These are phyloP conservation scores for Coptotermes formosanus DNA, from an alignment of 1,140 invertebrate genomes.

Conservation along the genomic window DNA sequence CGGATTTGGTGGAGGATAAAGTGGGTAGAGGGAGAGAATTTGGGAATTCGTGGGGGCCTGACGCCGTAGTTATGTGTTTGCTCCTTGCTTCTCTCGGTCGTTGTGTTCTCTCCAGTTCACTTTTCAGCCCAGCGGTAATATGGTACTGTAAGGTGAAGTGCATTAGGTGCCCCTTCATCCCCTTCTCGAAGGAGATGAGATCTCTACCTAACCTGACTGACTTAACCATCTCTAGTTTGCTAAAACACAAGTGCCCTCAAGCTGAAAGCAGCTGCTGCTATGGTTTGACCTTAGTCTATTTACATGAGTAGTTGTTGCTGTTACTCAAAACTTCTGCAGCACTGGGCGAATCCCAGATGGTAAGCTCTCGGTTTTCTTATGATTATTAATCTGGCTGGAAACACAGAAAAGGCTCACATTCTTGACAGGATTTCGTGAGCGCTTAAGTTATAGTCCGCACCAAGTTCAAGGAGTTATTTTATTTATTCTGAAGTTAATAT, in stretches of 20 bases:
- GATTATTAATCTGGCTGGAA: too few relatives aligned
- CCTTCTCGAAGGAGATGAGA: constrained; percentile 9
- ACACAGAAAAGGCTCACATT: too few relatives aligned
- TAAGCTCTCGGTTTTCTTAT: too few relatives aligned
- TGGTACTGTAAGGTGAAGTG: neutral
- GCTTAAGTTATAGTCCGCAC: too few relatives aligned
- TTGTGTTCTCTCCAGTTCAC: neutral
- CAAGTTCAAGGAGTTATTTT: too few relatives aligned
- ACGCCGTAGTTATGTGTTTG: neutral
- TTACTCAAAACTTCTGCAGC: neutral
- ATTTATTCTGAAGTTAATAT: too few relatives aligned
- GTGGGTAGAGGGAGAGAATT: neutral
- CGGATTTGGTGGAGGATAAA: constrained; percentile 7
- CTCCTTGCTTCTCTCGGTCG: neutral
- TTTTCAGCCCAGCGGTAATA: neutral
- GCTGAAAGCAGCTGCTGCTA: neutral
- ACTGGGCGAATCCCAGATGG: neutral
- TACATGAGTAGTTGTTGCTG: neutral
- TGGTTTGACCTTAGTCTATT: neutral
- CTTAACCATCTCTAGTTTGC: neutral
- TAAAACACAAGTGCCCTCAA: neutral
- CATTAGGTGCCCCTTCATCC: neutral
- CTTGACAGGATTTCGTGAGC: too few relatives aligned
- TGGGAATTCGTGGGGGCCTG: neutral
- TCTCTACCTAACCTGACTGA: neutral